These are phyloP conservation scores for Hyles vespertilio DNA, from an alignment of 1,140 invertebrate species.

Conservation along the genomic window DNA sequence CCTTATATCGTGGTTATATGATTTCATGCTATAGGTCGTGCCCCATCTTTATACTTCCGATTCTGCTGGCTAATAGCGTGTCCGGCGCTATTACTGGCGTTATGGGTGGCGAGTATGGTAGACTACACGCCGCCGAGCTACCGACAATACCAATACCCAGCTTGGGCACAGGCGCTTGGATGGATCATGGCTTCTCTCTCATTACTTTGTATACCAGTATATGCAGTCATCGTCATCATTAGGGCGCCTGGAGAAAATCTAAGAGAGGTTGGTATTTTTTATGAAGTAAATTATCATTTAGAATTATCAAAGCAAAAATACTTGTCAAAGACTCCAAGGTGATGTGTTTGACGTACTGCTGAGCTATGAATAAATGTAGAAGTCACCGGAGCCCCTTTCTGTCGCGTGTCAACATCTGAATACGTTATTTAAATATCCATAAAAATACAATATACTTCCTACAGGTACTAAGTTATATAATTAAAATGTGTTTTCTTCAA, in stretches of 20 bases:
- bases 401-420: no score
- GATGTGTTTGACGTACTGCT: no score
- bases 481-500: no score
- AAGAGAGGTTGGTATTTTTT: conserved; percentile 78
- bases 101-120: conserved; percentile 91
- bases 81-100: conserved; percentile 87
- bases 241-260: conserved; percentile 83
- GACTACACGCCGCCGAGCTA: conserved; percentile 91
- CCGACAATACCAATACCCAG: conserved; percentile 86
- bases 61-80: conserved; percentile 90
- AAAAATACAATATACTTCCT: no score
- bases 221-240: conserved; percentile 84
- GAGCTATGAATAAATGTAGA: no score
- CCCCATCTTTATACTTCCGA: conserved; percentile 87
- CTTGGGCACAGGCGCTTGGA: conserved; percentile 90
- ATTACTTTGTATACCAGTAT: conserved; percentile 89
- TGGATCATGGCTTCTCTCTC: conserved; percentile 90
- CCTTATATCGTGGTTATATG: no score
- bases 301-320: no score
- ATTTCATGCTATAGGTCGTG: conserved; percentile 53
- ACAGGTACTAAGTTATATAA: no score
- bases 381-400: no score
- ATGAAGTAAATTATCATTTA: no score
- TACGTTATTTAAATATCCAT: no score
- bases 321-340: no score